Evolutionary conservation across 2,888 invertebrate genomes (phyloP), one percentile per base, ranked within the genome.

Genomic region (Iphiclides podalirius): DNA sequence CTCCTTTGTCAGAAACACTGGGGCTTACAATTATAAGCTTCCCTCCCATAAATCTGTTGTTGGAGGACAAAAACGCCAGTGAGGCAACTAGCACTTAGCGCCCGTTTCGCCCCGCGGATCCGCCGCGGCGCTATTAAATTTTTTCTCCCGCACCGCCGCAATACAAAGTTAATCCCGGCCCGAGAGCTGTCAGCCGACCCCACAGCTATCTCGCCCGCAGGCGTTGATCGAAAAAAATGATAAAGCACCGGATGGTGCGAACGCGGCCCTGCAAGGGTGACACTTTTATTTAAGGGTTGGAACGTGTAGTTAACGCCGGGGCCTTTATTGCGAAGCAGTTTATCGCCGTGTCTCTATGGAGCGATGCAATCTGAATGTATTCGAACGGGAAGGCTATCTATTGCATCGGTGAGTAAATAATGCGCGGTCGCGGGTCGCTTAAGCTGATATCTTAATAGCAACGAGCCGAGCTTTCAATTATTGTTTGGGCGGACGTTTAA

Each of bases 121-220:
- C 65, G 67, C 63, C 59, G 52, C 63, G 61, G 57, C 68, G 72
- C 83, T 81, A 79, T 83, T 79, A 79, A 74, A 60, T 81, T 78
- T 78, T 82, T 79, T 75, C 34, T 15, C 15, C 61, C 64, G 26
- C 26, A n/a, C 63, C 60, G 64, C 66, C 70, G 66, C 75, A 71
- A 66, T 67, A 67, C 70, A 57, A 61, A 72, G 75, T 75, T 85
- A 82, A 84, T 83, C 83, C 83, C 58, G 66, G 70, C 70, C 70
- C 70, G 77, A 78, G 75, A 80, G 78, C 79, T 79, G 79, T 78
- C 79, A 70, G 68, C 72, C 69, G 69, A 72, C 76, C 77, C 79
- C 72, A 64, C 61, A 62, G 70, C 67, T 72, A 72, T 72, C 72
- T 57, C 59, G 58, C 59, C n/a, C 58, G 59, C 54, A 52, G 60